Evolutionary conservation across 1,140 invertebrate genomes (phyloP), one percentile per base, ranked within the genome.

Genomic region (Theocolax elegans): DNA sequence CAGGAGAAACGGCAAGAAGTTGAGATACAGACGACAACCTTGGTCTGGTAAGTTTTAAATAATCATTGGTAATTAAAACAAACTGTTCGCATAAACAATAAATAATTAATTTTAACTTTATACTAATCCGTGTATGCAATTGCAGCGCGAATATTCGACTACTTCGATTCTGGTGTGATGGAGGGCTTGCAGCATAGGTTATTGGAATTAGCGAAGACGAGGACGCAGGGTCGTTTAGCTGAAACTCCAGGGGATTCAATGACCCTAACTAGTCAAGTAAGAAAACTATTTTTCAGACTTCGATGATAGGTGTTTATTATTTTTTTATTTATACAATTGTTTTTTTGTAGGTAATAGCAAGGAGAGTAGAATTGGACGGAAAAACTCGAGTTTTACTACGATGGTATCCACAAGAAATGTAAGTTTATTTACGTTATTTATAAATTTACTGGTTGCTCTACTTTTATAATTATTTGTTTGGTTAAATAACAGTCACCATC

Each of bases 161-260:
- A 93, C 83, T 94, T 96, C 81, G 95, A 96, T 82, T 85, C 91
- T 64, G 92, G 93, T 35, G 92, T 93, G 60, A 96, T 96, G 94
- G 93, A 95, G 82, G 91, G 92, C 21, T 86, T 96, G 15, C 92
- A 94, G 80, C 91, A 92, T 78, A 88, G 89, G 71, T 80, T 94
- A 64, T 80, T 90, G 49, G 85, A 86, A 67, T 77, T 90, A 71
- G 89, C 90, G 19, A 88, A 90, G 74, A 87, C 88, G 49, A 88
- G 91, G 76, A 90, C 89, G 15, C 82, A 87, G 68, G 88, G 89
- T 72, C 78, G 85, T 67, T 77, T 89, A 54, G 84, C 80, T 59
- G 80, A 85, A 72, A 85, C 86, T 72, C 81, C 85, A 44, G 85
- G 87, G 67, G 84, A 89, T 75, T 82, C 87, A 35, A 84, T 92